Evolutionary conservation across 2,113 vertebrate genomes (phyloP).

Genomic region (Coptodon rendalli): DNA sequence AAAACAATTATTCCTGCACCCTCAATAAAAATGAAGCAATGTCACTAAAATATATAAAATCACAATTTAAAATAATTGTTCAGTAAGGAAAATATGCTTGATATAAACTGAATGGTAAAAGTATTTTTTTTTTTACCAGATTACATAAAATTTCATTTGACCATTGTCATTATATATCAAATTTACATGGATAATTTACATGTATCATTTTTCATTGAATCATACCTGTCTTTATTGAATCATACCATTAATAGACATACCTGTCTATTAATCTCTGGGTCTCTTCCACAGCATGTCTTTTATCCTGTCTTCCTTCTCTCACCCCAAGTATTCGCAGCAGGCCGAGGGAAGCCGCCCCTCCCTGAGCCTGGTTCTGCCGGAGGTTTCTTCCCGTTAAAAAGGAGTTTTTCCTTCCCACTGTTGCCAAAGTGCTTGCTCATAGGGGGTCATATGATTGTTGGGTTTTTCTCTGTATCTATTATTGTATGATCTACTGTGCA

Average conservation of each 20-base stretch:
- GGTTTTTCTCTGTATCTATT: too few species aligned
- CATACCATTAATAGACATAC: not conserved
- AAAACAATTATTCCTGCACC: not conserved
- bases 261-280: not conserved
- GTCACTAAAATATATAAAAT: not conserved
- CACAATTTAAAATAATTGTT: not conserved
- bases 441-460: too few species aligned
- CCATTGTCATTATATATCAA: not conserved
- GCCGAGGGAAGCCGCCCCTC: too few species aligned
- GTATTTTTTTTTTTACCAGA: not conserved
- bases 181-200: not conserved
- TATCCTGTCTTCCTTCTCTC: not conserved
- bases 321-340: not conserved
- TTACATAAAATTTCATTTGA: not conserved
- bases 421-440: too few species aligned
- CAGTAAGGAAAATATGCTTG: not conserved
- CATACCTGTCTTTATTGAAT: not conserved
- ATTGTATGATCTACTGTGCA: not conserved
- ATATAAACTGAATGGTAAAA: not conserved
- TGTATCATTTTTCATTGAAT: not conserved
- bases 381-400: too few species aligned
- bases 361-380: too few species aligned
- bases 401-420: too few species aligned
- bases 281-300: not conserved
- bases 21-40: not conserved